A percentile compares a stretch with the other conserved stretches of the same genome.
phyloP scores from a whole-genome alignment of 1,140 invertebrate genomes.

The Pinna nobilis region DNA sequence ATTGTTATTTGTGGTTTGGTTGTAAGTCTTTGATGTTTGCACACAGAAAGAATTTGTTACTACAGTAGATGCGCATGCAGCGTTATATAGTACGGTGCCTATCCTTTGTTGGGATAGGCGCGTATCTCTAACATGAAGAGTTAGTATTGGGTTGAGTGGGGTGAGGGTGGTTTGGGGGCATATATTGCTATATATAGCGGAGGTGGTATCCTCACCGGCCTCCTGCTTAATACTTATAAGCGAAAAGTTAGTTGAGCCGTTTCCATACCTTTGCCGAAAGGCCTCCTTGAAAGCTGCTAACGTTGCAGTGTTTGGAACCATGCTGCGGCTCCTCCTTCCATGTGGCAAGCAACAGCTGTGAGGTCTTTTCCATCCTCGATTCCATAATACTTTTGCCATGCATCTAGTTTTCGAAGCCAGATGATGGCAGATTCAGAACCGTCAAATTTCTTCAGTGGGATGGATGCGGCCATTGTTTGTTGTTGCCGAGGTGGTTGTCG shows the following conservation, averaged over 20 bases:
- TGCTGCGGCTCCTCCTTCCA: neutral
- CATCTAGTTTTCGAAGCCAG: neutral
- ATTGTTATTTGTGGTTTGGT: neutral
- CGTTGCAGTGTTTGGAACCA: slow-evolving; percentile 5
- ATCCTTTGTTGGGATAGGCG: slow-evolving; percentile 10
- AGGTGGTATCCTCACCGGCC: neutral
- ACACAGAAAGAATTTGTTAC: no score
- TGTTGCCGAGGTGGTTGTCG: neutral
- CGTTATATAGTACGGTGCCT: slow-evolving; percentile 6
- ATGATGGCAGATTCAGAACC: slow-evolving; percentile 7
- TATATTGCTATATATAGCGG: neutral
- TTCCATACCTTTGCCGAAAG: neutral
- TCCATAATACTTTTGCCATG: slow-evolving; percentile 3
- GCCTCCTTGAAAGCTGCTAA: neutral
- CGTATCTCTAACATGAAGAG: slow-evolving; percentile 1
- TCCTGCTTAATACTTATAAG: neutral
- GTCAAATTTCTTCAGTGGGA: neutral
- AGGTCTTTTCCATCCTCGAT: neutral
- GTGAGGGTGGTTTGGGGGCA: neutral
- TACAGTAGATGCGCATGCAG: no score
- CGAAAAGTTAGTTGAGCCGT: neutral
- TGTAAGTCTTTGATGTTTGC: neutral
- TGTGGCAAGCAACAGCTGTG: neutral
- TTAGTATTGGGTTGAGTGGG: neutral
- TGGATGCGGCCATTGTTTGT: neutral